phyloP scores from a whole-genome alignment of 92 coral and sea anemone species.

The Siderastrea siderea region DNA sequence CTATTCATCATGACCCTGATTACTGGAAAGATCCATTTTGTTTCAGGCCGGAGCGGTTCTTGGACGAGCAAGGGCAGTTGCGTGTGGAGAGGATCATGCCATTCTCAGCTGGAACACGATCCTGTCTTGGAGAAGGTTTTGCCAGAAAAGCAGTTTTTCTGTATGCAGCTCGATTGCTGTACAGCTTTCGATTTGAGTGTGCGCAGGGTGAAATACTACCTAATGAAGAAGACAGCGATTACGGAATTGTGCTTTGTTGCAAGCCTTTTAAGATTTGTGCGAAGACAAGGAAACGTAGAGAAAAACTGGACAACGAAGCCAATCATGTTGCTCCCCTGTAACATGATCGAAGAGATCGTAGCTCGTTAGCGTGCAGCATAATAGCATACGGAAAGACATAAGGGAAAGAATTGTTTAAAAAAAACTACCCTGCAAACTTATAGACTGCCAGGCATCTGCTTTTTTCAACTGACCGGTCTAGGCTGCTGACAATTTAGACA shows the following conservation, averaged over 20 bases:
- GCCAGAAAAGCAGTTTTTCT: slow-evolving; percentile 23
- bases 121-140: slow-evolving; percentile 20
- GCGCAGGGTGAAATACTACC: slow-evolving; percentile 15
- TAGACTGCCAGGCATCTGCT: too few species aligned
- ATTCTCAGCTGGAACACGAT: slow-evolving; percentile 20
- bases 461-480: too few species aligned
- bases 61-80: slow-evolving; percentile 22
- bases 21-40: slow-evolving; percentile 63
- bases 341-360: too few species aligned
- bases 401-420: too few species aligned
- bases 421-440: too few species aligned
- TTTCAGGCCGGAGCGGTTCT: slow-evolving; percentile 48
- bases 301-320: too few species aligned
- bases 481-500: too few species aligned
- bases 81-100: slow-evolving; percentile 24
- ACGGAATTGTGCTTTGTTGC: slow-evolving; percentile 20
- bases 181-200: slow-evolving; percentile 25
- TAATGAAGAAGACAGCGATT: slow-evolving; percentile 3
- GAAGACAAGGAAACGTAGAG: neutral
- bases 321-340: too few species aligned
- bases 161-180: slow-evolving; percentile 18
- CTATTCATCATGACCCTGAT: slow-evolving; percentile 78
- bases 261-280: slow-evolving; percentile 16
- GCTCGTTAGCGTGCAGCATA: too few species aligned
- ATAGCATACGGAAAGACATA: too few species aligned